A percentile compares a stretch with the other conserved stretches of the same genome.
These are phyloP conservation scores for Cyaniris semiargus DNA, from an alignment of 2,888 invertebrate genomes.

Conservation along the genomic window DNA sequence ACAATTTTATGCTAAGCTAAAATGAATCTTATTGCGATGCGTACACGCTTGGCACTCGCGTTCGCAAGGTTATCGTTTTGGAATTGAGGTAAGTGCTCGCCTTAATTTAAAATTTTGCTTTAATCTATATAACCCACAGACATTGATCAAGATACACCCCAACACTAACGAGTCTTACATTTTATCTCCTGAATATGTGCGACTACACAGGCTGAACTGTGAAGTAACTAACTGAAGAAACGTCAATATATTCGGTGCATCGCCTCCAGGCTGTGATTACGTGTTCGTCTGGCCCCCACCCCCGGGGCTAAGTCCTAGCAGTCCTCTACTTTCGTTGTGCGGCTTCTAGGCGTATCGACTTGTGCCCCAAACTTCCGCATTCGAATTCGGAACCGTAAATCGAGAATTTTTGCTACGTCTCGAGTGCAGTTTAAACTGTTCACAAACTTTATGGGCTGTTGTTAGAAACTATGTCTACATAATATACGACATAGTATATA, in stretches of 20 bases:
- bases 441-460: neutral
- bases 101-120: too few relatives aligned
- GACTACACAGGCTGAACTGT: neutral
- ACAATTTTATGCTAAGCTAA: too few relatives aligned
- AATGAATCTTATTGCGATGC: too few relatives aligned
- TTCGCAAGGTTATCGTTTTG: too few relatives aligned
- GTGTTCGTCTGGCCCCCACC: constrained; percentile 48
- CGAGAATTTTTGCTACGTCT: constrained; percentile 4
- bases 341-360: constrained; percentile 22
- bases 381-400: constrained; percentile 7
- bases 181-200: neutral
- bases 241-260: constrained; percentile 43
- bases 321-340: constrained; percentile 7
- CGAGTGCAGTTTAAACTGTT: constrained; percentile 10
- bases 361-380: constrained; percentile 17
- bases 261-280: constrained; percentile 58
- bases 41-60: too few relatives aligned
- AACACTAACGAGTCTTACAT: neutral
- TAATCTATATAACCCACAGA: too few relatives aligned
- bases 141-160: neutral
- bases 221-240: constrained; percentile 55
- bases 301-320: neutral
- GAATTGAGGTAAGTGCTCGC: too few relatives aligned
- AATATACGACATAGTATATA: neutral
- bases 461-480: neutral